Evolutionary conservation across 2,113 vertebrate genomes (phyloP).

Genomic region (Cichladusa arquata): DNA sequence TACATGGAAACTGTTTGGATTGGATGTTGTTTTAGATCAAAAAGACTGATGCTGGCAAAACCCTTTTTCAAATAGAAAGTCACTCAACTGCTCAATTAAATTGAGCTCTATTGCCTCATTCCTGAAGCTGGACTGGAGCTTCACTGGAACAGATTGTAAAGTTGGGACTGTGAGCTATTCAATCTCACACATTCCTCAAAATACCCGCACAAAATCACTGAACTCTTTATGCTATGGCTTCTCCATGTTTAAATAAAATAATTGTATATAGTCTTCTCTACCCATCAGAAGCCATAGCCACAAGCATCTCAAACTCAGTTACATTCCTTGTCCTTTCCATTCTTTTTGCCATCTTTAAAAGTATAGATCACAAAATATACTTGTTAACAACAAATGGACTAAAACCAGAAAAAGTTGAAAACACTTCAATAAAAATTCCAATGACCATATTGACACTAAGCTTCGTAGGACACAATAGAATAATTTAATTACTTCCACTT

Average conservation of each 20-base stretch:
- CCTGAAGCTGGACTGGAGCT: background rate
- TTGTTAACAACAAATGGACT: background rate
- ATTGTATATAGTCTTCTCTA: background rate
- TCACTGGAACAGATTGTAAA: background rate
- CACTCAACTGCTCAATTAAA: background rate
- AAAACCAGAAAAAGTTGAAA: background rate
- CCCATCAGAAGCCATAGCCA: background rate
- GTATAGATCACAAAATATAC: background rate
- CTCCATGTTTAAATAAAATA: background rate
- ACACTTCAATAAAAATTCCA: background rate
- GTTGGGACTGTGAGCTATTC: background rate
- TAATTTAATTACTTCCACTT: background rate
- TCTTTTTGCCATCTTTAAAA: background rate
- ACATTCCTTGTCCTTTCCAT: background rate
- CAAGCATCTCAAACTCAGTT: background rate
- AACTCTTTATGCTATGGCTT: background rate
- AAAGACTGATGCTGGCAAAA: background rate
- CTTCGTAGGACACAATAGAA: background rate
- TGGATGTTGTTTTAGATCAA: background rate
- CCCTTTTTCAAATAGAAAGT: background rate
- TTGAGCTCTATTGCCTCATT: background rate
- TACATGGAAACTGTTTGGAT: background rate
- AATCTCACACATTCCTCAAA: background rate
- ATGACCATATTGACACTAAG: background rate
- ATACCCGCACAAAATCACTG: background rate